Evolutionary conservation across 2,888 invertebrate species (phyloP).

Genomic region (Melanostoma mellinum): DNA sequence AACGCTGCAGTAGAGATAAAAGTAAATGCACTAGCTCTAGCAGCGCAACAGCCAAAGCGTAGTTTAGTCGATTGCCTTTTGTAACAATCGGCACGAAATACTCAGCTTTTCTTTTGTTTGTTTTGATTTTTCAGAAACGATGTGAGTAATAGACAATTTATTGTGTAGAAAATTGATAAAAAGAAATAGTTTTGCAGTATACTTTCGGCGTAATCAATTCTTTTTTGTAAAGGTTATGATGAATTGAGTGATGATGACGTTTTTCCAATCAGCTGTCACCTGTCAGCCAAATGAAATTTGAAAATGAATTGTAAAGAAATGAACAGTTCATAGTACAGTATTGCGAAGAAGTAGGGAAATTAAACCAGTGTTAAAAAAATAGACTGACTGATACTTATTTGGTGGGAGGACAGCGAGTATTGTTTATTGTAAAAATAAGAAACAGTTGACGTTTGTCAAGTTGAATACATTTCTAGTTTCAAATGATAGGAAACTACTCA

Average conservation of each 20-base stretch:
- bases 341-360: too few species aligned
- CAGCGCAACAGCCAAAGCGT: neutral
- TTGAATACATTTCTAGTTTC: too few species aligned
- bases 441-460: too few species aligned
- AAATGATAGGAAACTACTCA: too few species aligned
- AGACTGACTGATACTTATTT: too few species aligned
- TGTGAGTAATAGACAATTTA: constrained; percentile 13
- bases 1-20: neutral
- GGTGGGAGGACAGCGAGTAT: too few species aligned
- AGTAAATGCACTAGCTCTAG: constrained; percentile 21
- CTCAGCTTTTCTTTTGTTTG: constrained; percentile 43
- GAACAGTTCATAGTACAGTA: too few species aligned
- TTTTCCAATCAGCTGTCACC: constrained; percentile 17
- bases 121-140: neutral
- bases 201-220: constrained; percentile 5
- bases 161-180: neutral
- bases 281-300: constrained; percentile 23
- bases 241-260: constrained; percentile 1
- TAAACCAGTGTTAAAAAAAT: too few species aligned
- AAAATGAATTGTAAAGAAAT: neutral
- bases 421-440: too few species aligned
- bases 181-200: neutral
- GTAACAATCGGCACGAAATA: constrained; percentile 29
- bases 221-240: neutral
- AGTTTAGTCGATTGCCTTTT: constrained; percentile 20